phyloP scores from a whole-genome alignment of 1,140 invertebrate species.

The Monochamus saltuarius region DNA sequence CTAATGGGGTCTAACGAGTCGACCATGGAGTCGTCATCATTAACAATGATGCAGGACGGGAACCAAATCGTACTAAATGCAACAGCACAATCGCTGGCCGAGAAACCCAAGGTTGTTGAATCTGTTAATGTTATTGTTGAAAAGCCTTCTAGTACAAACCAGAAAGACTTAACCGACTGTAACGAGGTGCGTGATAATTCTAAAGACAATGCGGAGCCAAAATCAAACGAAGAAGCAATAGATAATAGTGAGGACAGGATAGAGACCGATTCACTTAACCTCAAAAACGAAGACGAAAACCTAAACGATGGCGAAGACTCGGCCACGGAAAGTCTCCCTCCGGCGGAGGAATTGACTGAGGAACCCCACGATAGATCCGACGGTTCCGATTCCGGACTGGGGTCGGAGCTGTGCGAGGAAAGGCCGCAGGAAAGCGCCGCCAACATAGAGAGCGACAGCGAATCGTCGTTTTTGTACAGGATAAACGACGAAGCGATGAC shows the following conservation, averaged over 20 bases:
- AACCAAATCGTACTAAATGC: background rate
- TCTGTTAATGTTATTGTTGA: constrained; percentile 20
- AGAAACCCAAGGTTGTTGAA: constrained; percentile 23
- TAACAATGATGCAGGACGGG: background rate
- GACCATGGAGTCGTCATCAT: constrained; percentile 1
- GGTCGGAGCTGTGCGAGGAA: constrained; percentile 53
- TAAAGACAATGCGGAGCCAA: constrained; percentile 26
- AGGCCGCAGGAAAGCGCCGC: constrained; percentile 49
- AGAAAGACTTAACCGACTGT: constrained; percentile 15
- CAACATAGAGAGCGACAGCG: constrained; percentile 55
- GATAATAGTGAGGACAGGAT: constrained; percentile 19
- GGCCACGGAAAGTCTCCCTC: constrained; percentile 48
- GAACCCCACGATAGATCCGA: constrained; percentile 62
- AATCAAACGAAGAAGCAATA: constrained; percentile 37
- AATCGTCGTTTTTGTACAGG: constrained; percentile 57
- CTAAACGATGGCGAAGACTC: constrained; percentile 47
- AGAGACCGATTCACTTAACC: constrained; percentile 1
- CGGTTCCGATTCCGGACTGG: constrained; percentile 77
- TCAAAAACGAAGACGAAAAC: too few relatives aligned
- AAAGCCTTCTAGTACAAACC: constrained; percentile 29
- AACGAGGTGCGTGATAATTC: constrained; percentile 26
- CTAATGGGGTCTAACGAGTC: constrained; percentile 27
- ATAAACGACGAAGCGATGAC: constrained; percentile 49
- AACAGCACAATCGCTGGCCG: background rate
- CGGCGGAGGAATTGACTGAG: constrained; percentile 41